These are phyloP conservation scores for Vulpes lagopus DNA, from an alignment of 2,113 vertebrate genomes.

Conservation along the genomic window DNA sequence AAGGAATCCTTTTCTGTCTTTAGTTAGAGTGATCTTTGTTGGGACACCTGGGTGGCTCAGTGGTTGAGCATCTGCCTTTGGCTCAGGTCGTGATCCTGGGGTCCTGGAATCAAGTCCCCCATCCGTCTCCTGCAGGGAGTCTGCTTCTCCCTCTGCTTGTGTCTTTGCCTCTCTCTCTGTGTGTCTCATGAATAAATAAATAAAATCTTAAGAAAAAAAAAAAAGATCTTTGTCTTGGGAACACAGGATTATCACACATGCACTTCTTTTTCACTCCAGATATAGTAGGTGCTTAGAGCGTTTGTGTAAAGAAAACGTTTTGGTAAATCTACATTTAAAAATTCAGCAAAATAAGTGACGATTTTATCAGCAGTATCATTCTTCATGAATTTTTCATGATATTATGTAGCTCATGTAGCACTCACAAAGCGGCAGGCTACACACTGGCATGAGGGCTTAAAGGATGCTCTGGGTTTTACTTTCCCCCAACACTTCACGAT, in stretches of 20 bases:
- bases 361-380: not conserved
- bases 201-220: too few relatives aligned
- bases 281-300: not conserved
- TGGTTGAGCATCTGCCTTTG: too few relatives aligned
- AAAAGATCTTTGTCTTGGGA: not conserved
- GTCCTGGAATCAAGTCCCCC: too few relatives aligned
- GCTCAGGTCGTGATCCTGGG: too few relatives aligned
- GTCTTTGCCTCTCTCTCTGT: too few relatives aligned
- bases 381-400: not conserved
- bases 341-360: not conserved
- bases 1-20: constrained; percentile 57
- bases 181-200: too few relatives aligned
- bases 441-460: not conserved
- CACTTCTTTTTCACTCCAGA: not conserved
- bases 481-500: not conserved
- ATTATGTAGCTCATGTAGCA: not conserved
- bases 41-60: too few relatives aligned
- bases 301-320: constrained; percentile 1
- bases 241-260: not conserved
- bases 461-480: not conserved
- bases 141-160: too few relatives aligned
- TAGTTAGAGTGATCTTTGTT: not conserved
- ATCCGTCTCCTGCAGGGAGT: too few relatives aligned
- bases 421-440: not conserved
- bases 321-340: constrained; percentile 5